Percentiles rank a stretch among this genome's conserved stretches.
Evolutionary conservation across 2,888 invertebrate genomes (phyloP).

Genomic region (Nemotelus nigrinus): DNA sequence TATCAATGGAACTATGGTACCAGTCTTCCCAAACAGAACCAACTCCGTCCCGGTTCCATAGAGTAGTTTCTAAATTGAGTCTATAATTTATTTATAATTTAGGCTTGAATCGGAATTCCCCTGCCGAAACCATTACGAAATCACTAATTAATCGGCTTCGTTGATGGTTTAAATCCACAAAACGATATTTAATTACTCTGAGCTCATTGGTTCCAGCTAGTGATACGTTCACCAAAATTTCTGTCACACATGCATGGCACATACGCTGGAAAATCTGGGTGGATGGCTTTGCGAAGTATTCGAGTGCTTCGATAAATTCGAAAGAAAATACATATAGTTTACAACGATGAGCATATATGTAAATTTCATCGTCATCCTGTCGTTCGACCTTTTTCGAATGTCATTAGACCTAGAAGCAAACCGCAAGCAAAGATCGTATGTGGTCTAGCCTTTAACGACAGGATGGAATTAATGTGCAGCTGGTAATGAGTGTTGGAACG

Average conservation of each 20-base stretch:
- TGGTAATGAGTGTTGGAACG: no score
- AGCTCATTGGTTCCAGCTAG: conserved; percentile 15
- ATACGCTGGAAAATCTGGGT: no score
- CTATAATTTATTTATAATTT: conserved; percentile 30
- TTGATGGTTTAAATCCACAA: conserved; percentile 27
- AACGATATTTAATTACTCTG: conserved; percentile 39
- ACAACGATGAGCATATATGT: no score
- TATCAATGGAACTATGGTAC: no score
- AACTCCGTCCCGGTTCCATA: not conserved
- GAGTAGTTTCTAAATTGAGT: conserved; percentile 24
- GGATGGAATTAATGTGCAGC: no score
- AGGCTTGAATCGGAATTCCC: conserved; percentile 24
- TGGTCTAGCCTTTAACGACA: conserved; percentile 6
- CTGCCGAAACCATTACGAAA: conserved; percentile 28
- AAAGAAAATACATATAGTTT: no score
- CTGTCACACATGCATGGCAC: not conserved
- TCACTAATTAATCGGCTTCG: conserved; percentile 34
- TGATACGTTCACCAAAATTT: not conserved
- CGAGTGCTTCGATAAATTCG: not conserved
- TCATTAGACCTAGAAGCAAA: conserved; percentile 3
- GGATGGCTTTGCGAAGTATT: no score
- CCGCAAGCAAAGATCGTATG: conserved; percentile 15
- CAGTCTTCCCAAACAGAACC: not conserved
- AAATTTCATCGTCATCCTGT: no score
- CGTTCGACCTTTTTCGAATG: not conserved